Conservation (phyloP, 1,140 invertebrate genomes). For the Conopomorpha cramerella region DNA sequence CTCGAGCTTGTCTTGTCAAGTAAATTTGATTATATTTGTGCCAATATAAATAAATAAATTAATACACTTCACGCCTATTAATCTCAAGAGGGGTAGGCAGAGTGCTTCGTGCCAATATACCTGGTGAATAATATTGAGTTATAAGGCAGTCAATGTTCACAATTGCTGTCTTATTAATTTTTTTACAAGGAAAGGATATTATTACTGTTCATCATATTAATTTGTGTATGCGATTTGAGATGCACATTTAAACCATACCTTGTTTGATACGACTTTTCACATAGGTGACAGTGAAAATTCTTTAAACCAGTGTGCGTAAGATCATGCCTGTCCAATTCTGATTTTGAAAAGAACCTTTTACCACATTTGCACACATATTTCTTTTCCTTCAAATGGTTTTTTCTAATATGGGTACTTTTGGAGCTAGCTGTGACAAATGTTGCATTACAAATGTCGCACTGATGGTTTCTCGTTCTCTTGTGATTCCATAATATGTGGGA, state of each 20-base stretch:
- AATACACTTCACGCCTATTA: no score
- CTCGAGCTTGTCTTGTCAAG: no score
- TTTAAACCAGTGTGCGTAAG: constrained; percentile 49
- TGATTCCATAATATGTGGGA: constrained; percentile 54
- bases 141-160: no score
- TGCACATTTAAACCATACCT: constrained; percentile 52
- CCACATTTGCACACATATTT: constrained; percentile 50
- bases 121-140: no score
- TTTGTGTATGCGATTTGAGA: constrained; percentile 39
- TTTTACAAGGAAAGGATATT: constrained; percentile 7
- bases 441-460: constrained; percentile 48
- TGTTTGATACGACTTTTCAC: constrained; percentile 54
- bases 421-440: constrained; percentile 51
- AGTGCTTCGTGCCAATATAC: no score
- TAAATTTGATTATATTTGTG: no score
- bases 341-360: constrained; percentile 49
- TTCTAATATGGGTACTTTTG: constrained; percentile 43
- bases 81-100: no score
- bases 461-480: constrained; percentile 44
- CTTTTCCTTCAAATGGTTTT: constrained; percentile 53
- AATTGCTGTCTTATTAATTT: no score
- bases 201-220: constrained; percentile 11
- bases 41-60: no score
- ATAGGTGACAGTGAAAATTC: constrained; percentile 49
- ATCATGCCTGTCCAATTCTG: constrained; percentile 43